These are phyloP conservation scores for Pseudorasbora parva DNA, from an alignment of 2,113 vertebrate species.

Conservation along the genomic window DNA sequence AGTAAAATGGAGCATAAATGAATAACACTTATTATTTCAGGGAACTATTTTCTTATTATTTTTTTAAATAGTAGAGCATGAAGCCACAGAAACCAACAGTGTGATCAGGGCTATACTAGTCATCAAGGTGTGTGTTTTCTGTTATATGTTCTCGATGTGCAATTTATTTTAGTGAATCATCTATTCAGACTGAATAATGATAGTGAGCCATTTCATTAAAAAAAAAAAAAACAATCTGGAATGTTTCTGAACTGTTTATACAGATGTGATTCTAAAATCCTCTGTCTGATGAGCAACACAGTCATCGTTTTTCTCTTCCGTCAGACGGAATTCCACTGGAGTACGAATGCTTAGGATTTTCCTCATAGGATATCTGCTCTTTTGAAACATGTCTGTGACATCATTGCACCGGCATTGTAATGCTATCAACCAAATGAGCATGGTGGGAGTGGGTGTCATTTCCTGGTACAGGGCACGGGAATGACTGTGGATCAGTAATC, in stretches of 20 bases:
- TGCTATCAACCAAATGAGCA: conserved; percentile 23
- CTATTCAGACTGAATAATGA: background rate
- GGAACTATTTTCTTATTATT: background rate
- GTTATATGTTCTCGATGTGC: background rate
- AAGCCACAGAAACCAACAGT: background rate
- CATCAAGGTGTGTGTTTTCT: background rate
- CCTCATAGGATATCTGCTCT: background rate
- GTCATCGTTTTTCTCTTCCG: background rate
- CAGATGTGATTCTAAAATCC: background rate
- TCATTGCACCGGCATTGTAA: background rate
- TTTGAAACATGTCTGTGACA: background rate
- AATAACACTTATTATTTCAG: background rate
- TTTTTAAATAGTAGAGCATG: background rate
- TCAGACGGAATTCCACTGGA: background rate
- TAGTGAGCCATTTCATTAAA: background rate
- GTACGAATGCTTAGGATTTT: background rate
- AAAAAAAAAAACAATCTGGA: background rate
- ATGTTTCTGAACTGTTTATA: background rate
- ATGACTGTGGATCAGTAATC: background rate
- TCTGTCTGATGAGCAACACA: background rate
- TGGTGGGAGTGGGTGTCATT: background rate
- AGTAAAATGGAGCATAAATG: background rate
- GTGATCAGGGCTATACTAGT: background rate
- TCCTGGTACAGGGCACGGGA: background rate
- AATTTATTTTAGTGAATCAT: background rate